A percentile compares a stretch with the other conserved stretches of the same genome.
phyloP scores from a whole-genome alignment of 2,888 invertebrate genomes.

The Morinoia aosen region DNA sequence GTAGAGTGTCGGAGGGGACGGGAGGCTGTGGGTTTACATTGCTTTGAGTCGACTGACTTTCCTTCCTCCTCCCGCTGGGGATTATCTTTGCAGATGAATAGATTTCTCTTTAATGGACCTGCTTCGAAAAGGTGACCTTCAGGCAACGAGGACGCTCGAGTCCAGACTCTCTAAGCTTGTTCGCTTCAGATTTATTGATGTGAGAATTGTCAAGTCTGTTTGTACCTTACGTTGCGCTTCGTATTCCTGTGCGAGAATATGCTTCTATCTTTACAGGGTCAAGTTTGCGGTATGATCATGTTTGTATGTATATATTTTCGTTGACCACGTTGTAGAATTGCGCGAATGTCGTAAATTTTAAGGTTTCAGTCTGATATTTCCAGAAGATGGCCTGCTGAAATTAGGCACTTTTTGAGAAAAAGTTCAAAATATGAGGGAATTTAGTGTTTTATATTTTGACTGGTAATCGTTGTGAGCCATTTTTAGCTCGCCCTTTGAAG shows the following conservation, averaged over 20 bases:
- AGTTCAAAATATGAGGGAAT: background rate
- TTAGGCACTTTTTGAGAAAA: background rate
- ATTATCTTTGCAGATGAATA: constrained; percentile 8
- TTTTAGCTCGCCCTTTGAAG: background rate
- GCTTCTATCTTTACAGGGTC: background rate
- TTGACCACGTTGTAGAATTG: background rate
- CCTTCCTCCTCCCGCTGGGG: background rate
- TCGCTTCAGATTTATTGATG: background rate
- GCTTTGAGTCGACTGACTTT: constrained; percentile 4
- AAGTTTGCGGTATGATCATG: background rate
- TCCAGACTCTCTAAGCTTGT: background rate
- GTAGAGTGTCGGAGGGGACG: background rate
- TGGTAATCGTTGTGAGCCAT: background rate
- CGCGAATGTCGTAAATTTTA: background rate
- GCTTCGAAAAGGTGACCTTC: constrained; percentile 12
- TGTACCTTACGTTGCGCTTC: background rate
- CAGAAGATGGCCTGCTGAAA: background rate
- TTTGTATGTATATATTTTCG: background rate
- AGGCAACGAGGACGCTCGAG: background rate
- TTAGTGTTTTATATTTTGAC: background rate
- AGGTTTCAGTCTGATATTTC: background rate
- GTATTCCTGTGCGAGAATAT: background rate
- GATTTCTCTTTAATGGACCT: constrained; percentile 17
- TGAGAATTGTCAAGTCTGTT: background rate
- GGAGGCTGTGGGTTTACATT: background rate